Conservation (phyloP, 1,140 invertebrate genomes). For the Drosophila fuyamai region DNA sequence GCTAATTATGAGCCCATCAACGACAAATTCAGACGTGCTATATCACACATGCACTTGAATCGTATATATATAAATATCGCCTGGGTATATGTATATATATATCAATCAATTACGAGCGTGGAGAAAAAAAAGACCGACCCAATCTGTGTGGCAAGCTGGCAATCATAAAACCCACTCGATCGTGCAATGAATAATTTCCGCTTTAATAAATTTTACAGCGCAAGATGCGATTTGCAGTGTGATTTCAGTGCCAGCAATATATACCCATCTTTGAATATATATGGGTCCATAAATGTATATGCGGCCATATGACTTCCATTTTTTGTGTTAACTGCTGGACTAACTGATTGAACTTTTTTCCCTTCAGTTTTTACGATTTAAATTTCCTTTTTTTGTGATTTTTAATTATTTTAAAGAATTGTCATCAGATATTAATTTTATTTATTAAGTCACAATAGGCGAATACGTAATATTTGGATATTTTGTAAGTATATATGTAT, state of each 20-base stretch:
- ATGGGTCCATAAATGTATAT: background rate
- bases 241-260: conserved; percentile 42
- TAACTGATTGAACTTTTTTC: conserved; percentile 1
- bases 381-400: background rate
- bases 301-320: background rate
- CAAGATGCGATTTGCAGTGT: conserved; percentile 77
- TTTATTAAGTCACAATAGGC: background rate
- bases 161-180: conserved; percentile 80
- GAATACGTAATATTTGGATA: background rate
- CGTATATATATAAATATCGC: background rate
- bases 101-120: conserved; percentile 25
- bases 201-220: conserved; percentile 83
- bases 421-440: background rate
- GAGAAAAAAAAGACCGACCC: background rate
- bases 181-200: conserved; percentile 84
- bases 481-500: too few species aligned
- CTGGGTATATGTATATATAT: conserved; percentile 2
- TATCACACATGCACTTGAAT: conserved; percentile 14
- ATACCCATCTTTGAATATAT: conserved; percentile 10
- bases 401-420: background rate
- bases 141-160: conserved; percentile 48
- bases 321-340: background rate
- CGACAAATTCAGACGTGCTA: conserved; percentile 29
- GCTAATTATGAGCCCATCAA: conserved; percentile 57
- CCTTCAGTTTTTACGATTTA: background rate